Base-by-base conservation (phyloP, 2,888 invertebrate species). In the Dolichomitus sp. region DNA sequence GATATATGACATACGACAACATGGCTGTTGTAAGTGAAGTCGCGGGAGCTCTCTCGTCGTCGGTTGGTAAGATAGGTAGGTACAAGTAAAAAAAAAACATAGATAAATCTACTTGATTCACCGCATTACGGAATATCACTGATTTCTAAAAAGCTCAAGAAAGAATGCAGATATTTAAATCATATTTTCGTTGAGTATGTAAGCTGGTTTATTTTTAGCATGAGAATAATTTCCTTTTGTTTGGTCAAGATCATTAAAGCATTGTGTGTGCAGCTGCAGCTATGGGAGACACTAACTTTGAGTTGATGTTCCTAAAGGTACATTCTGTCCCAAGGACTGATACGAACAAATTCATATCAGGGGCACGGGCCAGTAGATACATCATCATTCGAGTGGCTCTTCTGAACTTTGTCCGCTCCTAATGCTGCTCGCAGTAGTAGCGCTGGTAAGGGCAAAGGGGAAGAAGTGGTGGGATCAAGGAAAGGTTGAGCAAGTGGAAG, bases 331-430 rank as follows among this genome's bases (percentile, higher is more conserved):
- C 6, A 37, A 65, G 17, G 54, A n/a, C 33, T 12, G 69, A 19
- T 61, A 42, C 61, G 48, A 73, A 42, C 61, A 40, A 73, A 80
- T 82, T 79, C 73, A 61, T 76, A n/a, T n/a, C n/a, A n/a, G 57
- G 57, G 61, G 78, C 79, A 66, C 78, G 83, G 79, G 75, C 79
- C 80, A 74, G 81, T 72, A 84, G 83, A 86, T 84, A 84, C 81
- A 83, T 83, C 81, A 83, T 83, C 83, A 84, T 79, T 83, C 79
- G 83, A 84, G 84, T 85, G 80, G 83, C 81, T 85, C 81, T 80
- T 78, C 70, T 48, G 73, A 85, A 86, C 81, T 86, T 85, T 81
- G 76, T 73, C 70, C 69, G 76, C 42, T 83, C 50, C 70, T 79
- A 85, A 84, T 80, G 75, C 83, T 78, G 65, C 65, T 65, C 63